Conservation (phyloP, 2,888 invertebrate genomes). For the Cantharis flavilabris region DNA sequence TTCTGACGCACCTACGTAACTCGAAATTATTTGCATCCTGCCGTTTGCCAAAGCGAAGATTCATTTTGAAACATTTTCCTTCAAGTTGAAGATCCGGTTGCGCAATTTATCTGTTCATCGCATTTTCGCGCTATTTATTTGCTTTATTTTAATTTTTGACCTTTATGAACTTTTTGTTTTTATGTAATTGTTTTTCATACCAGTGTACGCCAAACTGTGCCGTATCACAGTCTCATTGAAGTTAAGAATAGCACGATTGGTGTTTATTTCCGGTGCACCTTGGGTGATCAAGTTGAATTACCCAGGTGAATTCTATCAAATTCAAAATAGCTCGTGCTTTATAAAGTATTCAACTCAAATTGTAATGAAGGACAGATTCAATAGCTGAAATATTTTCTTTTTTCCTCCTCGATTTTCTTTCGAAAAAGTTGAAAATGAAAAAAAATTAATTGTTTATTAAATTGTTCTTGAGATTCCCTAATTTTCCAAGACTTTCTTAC, state of each 20-base stretch:
- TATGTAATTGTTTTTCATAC: not conserved
- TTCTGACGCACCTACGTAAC: not conserved
- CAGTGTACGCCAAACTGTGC: not conserved
- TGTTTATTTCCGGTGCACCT: not conserved
- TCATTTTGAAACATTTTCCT: not conserved
- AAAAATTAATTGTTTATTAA: no score
- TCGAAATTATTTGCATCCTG: not conserved
- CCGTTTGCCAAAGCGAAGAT: not conserved
- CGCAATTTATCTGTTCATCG: not conserved
- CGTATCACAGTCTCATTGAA: not conserved
- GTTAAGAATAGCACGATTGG: not conserved
- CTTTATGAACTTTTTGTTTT: not conserved
- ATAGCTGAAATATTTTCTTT: no score
- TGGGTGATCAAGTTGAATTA: not conserved
- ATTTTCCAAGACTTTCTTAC: no score
- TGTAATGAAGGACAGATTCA: no score
- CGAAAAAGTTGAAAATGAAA: no score
- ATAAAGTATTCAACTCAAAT: no score
- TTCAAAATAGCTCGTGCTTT: not conserved
- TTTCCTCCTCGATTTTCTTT: no score
- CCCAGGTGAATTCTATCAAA: not conserved
- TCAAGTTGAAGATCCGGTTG: not conserved
- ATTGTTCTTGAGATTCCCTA: no score
- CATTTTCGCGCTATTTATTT: not conserved
- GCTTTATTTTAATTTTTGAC: not conserved